Percentiles rank a stretch among this genome's conserved stretches.
Evolutionary conservation across 2,888 invertebrate genomes (phyloP).

Genomic region (Conistra vaccinii): DNA sequence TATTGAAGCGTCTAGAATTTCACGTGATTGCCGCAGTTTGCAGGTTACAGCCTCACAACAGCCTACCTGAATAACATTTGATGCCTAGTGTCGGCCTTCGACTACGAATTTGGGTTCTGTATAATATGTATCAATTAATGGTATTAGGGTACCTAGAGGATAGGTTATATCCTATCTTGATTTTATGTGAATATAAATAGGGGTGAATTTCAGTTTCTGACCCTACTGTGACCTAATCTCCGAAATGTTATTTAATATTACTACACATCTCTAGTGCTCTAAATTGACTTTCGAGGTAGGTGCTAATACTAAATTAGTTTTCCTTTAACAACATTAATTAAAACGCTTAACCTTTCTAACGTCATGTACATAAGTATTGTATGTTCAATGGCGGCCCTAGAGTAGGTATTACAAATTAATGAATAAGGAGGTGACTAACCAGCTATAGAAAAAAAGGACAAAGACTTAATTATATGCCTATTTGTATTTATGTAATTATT

Average conservation of each 20-base stretch:
- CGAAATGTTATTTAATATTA: slow-evolving; percentile 10
- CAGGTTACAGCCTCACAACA: slow-evolving; percentile 32
- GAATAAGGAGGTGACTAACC: too few species aligned
- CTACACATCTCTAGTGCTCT: background rate
- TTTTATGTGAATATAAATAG: slow-evolving; percentile 28
- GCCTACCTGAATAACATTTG: slow-evolving; percentile 50
- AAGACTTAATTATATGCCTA: background rate
- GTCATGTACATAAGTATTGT: too few species aligned
- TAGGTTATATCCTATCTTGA: slow-evolving; percentile 4
- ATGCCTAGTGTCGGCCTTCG: slow-evolving; percentile 33
- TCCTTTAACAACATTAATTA: background rate
- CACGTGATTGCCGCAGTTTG: slow-evolving; percentile 41
- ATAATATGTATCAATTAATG: slow-evolving; percentile 56
- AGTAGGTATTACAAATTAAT: too few species aligned
- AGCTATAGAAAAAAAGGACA: background rate
- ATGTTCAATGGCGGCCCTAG: too few species aligned
- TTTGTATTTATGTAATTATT: background rate
- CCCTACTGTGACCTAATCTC: background rate
- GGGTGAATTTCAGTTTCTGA: slow-evolving; percentile 2
- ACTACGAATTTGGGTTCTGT: slow-evolving; percentile 40
- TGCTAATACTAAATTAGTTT: background rate
- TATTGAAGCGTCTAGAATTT: slow-evolving; percentile 44
- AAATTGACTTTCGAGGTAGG: background rate
- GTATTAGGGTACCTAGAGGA: slow-evolving; percentile 3
- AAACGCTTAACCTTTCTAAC: too few species aligned